Conservation (phyloP, 1,140 invertebrate species). For the Thaumetopoea pityocampa region DNA sequence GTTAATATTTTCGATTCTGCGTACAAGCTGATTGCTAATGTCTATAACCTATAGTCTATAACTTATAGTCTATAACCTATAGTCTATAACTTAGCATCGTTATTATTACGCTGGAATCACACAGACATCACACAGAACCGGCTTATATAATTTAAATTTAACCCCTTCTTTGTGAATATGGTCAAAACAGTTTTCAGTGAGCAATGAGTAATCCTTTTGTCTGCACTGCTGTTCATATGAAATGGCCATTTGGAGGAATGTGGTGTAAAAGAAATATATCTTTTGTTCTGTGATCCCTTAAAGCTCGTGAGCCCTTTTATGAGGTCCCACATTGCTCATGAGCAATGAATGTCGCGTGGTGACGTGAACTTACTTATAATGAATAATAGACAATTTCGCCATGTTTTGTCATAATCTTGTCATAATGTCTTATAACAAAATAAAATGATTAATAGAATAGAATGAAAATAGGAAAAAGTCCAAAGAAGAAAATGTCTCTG, state of each 20-base stretch:
- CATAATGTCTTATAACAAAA: background rate
- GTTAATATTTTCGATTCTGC: no score
- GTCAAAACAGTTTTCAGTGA: constrained; percentile 4
- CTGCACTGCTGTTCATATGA: constrained; percentile 13
- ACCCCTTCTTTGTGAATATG: no score
- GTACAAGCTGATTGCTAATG: no score
- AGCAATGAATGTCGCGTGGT: constrained; percentile 35
- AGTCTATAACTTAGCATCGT: no score
- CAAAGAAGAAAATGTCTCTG: no score
- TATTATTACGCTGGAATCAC: no score
- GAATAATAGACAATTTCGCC: constrained; percentile 5
- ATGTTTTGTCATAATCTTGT: background rate
- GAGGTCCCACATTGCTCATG: constrained; percentile 37
- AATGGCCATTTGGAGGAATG: constrained; percentile 6
- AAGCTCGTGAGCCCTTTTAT: constrained; percentile 57
- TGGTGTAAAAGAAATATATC: constrained; percentile 53
- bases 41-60: no score
- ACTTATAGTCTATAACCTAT: no score
- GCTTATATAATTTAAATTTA: no score
- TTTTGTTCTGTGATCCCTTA: constrained; percentile 47
- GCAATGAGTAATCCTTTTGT: constrained; percentile 9
- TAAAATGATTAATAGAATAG: no score
- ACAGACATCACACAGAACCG: no score
- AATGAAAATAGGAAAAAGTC: no score
- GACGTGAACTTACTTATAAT: constrained; percentile 26